phyloP scores from a whole-genome alignment of 2,113 vertebrate species.

The Fukomys damarensis region DNA sequence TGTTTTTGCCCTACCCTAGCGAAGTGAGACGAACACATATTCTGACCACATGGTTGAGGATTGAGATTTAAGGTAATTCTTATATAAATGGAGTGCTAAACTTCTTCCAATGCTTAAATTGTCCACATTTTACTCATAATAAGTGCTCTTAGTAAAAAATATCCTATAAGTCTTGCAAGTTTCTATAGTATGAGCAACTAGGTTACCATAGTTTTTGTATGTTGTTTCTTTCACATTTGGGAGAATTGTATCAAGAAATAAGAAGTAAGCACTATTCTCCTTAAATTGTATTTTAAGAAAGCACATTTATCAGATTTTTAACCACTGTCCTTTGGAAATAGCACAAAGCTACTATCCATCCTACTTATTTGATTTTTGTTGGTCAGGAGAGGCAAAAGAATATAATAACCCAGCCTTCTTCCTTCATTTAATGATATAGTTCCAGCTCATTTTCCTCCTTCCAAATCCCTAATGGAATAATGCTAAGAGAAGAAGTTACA shows the following conservation, averaged over 20 bases:
- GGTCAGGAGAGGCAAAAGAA: neutral
- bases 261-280: neutral
- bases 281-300: conserved; percentile 34
- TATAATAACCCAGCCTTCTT: neutral
- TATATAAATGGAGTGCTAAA: neutral
- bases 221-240: neutral
- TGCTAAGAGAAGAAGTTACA: neutral
- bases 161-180: neutral
- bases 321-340: conserved; percentile 16
- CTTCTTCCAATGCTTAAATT: neutral
- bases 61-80: neutral
- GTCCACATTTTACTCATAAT: neutral
- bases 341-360: neutral
- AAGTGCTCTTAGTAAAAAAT: neutral
- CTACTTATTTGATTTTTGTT: neutral
- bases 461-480: neutral
- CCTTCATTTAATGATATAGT: neutral
- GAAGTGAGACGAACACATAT: neutral
- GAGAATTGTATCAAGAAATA: neutral
- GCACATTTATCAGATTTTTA: conserved; percentile 27
- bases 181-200: neutral
- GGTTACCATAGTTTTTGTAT: neutral
- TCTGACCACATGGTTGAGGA: neutral
- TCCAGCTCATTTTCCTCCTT: conserved; percentile 36
- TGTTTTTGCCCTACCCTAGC: neutral